Evolutionary conservation across 2,113 vertebrate species (phyloP).

Genomic region (Bujurquina vittata): DNA sequence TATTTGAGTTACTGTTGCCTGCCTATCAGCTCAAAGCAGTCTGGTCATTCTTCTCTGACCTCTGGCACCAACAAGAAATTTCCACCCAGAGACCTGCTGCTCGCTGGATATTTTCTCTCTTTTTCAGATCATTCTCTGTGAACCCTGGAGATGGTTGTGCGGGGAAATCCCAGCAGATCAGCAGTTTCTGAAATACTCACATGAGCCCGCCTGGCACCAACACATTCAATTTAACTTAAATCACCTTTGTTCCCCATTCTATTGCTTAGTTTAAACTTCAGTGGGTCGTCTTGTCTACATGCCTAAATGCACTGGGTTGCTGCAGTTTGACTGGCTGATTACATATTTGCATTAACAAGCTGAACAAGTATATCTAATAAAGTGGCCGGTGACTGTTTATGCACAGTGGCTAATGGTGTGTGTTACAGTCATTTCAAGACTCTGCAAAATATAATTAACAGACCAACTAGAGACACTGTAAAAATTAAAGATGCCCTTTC

Average conservation of each 20-base stretch:
- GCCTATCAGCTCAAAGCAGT: too few species aligned
- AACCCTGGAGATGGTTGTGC: too few species aligned
- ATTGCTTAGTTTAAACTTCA: not conserved
- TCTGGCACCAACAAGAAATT: not conserved
- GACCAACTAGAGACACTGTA: not conserved
- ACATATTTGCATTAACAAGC: not conserved
- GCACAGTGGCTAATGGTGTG: not conserved
- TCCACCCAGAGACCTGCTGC: not conserved
- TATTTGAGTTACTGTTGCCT: too few species aligned
- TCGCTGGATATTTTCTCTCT: not conserved
- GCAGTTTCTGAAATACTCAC: not conserved
- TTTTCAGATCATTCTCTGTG: not conserved
- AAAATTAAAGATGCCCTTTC: not conserved
- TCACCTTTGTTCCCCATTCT: not conserved
- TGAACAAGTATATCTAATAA: not conserved
- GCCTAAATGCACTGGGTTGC: not conserved
- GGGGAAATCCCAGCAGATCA: not conserved
- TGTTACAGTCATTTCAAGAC: not conserved
- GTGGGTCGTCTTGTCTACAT: too few species aligned
- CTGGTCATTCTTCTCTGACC: not conserved
- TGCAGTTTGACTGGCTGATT: not conserved
- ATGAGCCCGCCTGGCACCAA: too few species aligned
- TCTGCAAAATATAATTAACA: not conserved
- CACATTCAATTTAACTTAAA: not conserved
- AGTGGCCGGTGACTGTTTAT: not conserved